Base-by-base conservation (phyloP, 2,888 invertebrate species). In the Leptinotarsa haldemani region DNA sequence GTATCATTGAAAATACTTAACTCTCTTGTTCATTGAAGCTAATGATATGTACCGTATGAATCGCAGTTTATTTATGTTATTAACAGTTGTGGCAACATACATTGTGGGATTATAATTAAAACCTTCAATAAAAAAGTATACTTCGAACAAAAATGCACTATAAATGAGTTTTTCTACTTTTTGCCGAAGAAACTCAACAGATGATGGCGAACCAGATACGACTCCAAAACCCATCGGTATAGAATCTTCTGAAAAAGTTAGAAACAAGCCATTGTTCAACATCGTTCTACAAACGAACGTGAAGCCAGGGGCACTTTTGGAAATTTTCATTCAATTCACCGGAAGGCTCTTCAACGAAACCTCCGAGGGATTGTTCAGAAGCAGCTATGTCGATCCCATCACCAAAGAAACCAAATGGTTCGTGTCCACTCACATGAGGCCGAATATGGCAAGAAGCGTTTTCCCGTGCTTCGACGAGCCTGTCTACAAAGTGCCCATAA, bases 381-480 rank as follows among this genome's bases (percentile, higher is more conserved):
- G 91, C 47, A 90, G 89, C 58, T 95, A 94, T 82, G 79, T 87
- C n/a, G 88, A 87, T 70, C 85, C 86, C 0, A 73, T 79, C 64
- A 86, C 83, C 0, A 86, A 87, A 4, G 84, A 85, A 40, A 86
- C 85, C 50, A 86, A 85, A 79, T 89, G 90, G 81, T 93, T 93
- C 81, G 90, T 92, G 20, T 93, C 91, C 0, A 93, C 94, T 0
- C 91, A 93, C 81, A 88, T 94, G 76, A 89, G 93, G 53, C 93
- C 94, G 0, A 93, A 93, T 84, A 91, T 94, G 82, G 94, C 95
- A 0, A 89, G 94, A n/a, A 89, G 90, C 22, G 89, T 94, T 79
- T 95, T 95, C 84, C 95, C 95, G 0, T 95, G 95, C 82, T 94
- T 94, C 84, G 95, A 95, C 83, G 94, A 94, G 82, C 94, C 95